Percentiles rank a stretch among this genome's conserved stretches.
phyloP scores from a whole-genome alignment of 2,797 vertebrate genomes.

The Gambusia yucatana region DNA sequence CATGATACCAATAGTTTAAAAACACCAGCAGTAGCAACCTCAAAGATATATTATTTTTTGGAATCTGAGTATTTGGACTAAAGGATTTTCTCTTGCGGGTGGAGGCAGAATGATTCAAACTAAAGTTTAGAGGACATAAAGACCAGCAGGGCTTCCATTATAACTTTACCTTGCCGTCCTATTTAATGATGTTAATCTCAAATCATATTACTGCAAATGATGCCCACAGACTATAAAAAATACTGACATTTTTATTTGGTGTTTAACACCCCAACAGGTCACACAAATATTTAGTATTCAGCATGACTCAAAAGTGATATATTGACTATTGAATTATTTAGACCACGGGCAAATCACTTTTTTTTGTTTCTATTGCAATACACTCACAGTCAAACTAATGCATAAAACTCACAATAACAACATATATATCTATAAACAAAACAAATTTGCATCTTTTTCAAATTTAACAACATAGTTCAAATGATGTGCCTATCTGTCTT shows the following conservation, averaged over 20 bases:
- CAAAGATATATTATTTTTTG: neutral
- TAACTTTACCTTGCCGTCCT: neutral
- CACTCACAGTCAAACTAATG: neutral
- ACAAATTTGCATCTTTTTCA: neutral
- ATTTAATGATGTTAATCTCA: neutral
- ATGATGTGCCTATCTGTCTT: neutral
- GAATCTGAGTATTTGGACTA: neutral
- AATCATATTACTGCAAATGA: neutral
- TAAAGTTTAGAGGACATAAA: neutral
- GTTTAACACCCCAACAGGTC: neutral
- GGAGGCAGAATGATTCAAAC: neutral
- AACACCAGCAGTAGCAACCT: neutral
- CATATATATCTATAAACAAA: neutral
- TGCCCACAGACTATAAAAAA: neutral
- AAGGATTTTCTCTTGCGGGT: neutral
- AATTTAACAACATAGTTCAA: neutral
- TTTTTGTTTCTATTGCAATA: neutral
- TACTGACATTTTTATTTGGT: neutral
- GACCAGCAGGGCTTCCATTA: neutral
- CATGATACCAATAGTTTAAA: neutral
- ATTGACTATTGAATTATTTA: neutral
- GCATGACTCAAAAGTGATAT: neutral
- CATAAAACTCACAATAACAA: neutral
- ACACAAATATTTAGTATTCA: constrained; percentile 3
- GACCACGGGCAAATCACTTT: neutral